Evolutionary conservation across 2,888 invertebrate species (phyloP), one percentile per base, ranked within the genome.

Genomic region (Spicauda simplicius): DNA sequence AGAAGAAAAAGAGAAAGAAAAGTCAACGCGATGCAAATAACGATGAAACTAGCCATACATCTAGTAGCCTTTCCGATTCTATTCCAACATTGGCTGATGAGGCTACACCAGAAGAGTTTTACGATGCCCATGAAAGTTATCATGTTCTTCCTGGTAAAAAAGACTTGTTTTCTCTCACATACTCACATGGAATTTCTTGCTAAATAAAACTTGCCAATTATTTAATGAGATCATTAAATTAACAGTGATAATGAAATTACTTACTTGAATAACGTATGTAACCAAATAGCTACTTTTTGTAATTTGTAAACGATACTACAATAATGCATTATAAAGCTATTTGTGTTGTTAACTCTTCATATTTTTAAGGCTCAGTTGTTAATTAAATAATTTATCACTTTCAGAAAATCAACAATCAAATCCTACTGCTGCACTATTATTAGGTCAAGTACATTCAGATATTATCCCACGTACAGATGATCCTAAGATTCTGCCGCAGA

Each of bases 41-140:
- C 57, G 74, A 73, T 55, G 62, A 68, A 6, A 63, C 69, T 10
- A 81, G 79, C 37, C 70, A 70, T 2, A 70, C 72, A 0, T 79
- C 80, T 0, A 82, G 77, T 18, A 82, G 77, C 41, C 57, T 72
- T 0, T 84, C 86, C 0, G 83, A 80, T 2, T 69, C 69, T 0
- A 70, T 73, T 0, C 74, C 80, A 0, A 57, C 75, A 16, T 59
- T 72, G 0, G 20, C 74, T 0, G 78, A 80, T 30, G 73, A 77
- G 4, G 65, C 74, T 0, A 69, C 70, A 2, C 83, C 78, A 53
- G 90, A 91, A 63, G 79, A 87, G 68, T 90, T 86, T 65, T 89
- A 83, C 70, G 89, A 91, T 70, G 90, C 90, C 0, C 83, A 77
- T 68, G 88, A 82, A 55, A 90, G 88, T 72, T 85, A 80, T 63